Conservation (phyloP, 2,113 vertebrate species). For the Chinchilla lanigera region DNA sequence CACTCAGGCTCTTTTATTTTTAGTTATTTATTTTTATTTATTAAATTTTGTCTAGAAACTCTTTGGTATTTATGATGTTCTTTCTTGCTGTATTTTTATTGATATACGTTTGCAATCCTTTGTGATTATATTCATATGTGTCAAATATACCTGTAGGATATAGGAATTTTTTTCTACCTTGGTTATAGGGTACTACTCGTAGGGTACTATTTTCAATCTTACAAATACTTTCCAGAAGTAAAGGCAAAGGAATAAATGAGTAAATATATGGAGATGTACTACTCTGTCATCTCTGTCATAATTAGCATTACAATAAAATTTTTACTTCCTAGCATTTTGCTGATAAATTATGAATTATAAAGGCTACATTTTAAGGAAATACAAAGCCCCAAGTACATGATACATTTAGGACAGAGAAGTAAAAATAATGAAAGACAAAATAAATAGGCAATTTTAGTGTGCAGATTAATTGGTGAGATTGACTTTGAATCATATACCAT, state of each 20-base stretch:
- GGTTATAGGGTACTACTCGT: not conserved
- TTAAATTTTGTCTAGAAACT: not conserved
- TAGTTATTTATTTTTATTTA: not conserved
- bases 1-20: not conserved
- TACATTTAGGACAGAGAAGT: not conserved
- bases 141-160: not conserved
- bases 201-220: not conserved
- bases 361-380: not conserved
- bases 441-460: not conserved
- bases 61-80: not conserved
- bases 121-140: not conserved
- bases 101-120: not conserved
- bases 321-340: not conserved
- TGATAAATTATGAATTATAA: constrained; percentile 1
- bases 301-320: not conserved
- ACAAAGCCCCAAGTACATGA: not conserved
- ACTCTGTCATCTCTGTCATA: not conserved
- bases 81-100: not conserved
- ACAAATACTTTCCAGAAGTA: not conserved
- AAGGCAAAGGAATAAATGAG: not conserved
- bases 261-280: not conserved
- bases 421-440: not conserved
- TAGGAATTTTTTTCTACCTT: not conserved
- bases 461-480: not conserved
- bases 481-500: not conserved